phyloP scores from a whole-genome alignment of 2,113 vertebrate genomes.

The Semicossyphus pulcher region DNA sequence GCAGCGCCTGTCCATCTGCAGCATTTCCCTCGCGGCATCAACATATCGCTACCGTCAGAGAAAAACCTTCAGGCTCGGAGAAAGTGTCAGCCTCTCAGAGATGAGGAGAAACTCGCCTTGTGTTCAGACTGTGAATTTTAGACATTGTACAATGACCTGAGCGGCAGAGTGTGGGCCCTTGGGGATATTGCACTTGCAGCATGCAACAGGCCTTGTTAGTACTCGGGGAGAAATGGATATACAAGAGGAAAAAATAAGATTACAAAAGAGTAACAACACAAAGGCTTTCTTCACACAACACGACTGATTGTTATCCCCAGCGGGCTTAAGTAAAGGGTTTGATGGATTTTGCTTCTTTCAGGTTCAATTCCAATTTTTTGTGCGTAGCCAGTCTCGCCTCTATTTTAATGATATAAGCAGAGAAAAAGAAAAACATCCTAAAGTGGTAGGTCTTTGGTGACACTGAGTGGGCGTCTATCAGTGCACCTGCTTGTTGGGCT shows the following conservation, averaged over 20 bases:
- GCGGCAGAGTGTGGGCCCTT: background rate
- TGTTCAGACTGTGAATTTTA: conserved; percentile 15
- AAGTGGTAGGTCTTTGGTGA: background rate
- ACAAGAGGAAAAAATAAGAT: conserved; percentile 1
- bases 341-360: background rate
- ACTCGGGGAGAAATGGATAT: background rate
- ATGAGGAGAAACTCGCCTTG: conserved; percentile 4
- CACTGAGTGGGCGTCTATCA: background rate
- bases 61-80: conserved; percentile 39
- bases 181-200: conserved; percentile 3
- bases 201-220: conserved; percentile 10
- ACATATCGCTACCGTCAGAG: conserved; percentile 27
- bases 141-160: conserved; percentile 17
- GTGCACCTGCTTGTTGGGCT: background rate
- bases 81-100: conserved; percentile 36
- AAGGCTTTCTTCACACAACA: background rate
- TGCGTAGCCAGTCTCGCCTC: background rate
- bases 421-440: background rate
- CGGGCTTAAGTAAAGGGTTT: background rate
- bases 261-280: background rate
- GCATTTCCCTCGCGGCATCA: conserved; percentile 30
- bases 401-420: background rate
- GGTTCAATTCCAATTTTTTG: background rate
- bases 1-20: conserved; percentile 27
- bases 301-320: background rate